Conservation (phyloP, 2,113 vertebrate genomes). For the Chionis minor region DNA sequence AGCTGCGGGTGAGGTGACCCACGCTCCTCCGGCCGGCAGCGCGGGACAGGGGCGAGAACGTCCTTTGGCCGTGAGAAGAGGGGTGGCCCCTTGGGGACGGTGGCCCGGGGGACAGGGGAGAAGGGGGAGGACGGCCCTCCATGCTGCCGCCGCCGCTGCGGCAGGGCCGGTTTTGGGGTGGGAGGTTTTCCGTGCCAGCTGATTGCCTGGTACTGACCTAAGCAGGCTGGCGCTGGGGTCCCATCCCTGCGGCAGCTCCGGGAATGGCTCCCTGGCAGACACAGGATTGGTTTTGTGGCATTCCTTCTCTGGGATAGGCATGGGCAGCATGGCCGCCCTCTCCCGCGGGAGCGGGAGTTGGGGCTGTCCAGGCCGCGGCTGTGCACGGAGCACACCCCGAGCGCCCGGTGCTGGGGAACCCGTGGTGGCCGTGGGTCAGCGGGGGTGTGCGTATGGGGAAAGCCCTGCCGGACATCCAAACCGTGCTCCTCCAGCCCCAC, state of each 20-base stretch:
- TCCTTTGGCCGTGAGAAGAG: rapidly evolving
- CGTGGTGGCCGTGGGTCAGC: not conserved
- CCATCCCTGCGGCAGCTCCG: not conserved
- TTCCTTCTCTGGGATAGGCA: not conserved
- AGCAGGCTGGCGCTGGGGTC: not conserved
- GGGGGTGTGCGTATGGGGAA: not conserved
- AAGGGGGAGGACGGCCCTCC: not conserved
- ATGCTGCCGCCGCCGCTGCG: rapidly evolving
- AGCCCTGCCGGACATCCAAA: not conserved
- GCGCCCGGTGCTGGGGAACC: not conserved
- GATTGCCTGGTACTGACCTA: not conserved
- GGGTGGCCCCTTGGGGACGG: rapidly evolving
- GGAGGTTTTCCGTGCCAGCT: not conserved
- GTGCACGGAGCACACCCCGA: not conserved
- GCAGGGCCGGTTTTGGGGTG: not conserved
- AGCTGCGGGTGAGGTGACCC: not conserved
- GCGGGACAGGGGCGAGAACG: rapidly evolving
- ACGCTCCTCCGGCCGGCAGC: not conserved
- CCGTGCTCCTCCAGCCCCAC: rapidly evolving
- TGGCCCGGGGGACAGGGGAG: too few relatives aligned
- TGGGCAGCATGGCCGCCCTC: not conserved
- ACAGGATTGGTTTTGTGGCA: not conserved
- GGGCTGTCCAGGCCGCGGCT: not conserved
- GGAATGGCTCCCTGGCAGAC: not conserved
- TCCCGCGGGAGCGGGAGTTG: not conserved